Evolutionary conservation across 1,140 invertebrate genomes (phyloP).

Genomic region (Propsilocerus akamusi): DNA sequence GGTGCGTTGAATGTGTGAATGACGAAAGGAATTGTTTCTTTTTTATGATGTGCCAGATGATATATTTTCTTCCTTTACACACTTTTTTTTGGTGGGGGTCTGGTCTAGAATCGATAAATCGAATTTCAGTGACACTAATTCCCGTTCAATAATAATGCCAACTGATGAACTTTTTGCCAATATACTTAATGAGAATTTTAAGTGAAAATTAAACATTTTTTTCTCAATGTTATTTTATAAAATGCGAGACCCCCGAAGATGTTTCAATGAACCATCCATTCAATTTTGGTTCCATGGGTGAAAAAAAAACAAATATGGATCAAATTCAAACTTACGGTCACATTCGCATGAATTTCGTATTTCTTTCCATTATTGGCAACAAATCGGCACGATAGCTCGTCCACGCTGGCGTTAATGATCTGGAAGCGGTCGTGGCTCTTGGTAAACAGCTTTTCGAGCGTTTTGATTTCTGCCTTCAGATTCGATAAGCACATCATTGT

Average conservation of each 20-base stretch:
- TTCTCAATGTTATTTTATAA: slow-evolving; percentile 23
- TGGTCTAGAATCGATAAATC: too few relatives aligned
- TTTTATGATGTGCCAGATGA: too few relatives aligned
- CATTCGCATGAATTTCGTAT: slow-evolving; percentile 95
- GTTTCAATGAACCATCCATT: slow-evolving; percentile 6
- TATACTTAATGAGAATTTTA: background rate
- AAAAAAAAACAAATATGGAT: slow-evolving; percentile 6
- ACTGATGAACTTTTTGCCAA: background rate
- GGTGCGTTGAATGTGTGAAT: too few relatives aligned
- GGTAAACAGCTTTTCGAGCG: slow-evolving; percentile 84
- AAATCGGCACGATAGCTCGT: slow-evolving; percentile 94
- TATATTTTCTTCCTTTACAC: too few relatives aligned
- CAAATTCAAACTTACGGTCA: slow-evolving; percentile 84
- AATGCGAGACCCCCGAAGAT: slow-evolving; percentile 13
- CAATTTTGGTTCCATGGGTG: background rate
- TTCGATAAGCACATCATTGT: slow-evolving; percentile 98
- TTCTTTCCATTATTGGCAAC: slow-evolving; percentile 84
- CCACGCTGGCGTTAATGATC: slow-evolving; percentile 90
- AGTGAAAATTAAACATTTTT: slow-evolving; percentile 9
- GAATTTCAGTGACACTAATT: too few relatives aligned
- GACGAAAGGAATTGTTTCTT: too few relatives aligned
- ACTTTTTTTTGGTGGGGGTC: too few relatives aligned
- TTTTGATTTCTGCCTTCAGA: slow-evolving; percentile 93
- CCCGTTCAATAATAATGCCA: background rate
- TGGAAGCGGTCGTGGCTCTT: slow-evolving; percentile 94